Evolutionary conservation across 2,797 vertebrate species (phyloP), one percentile per base, ranked within the genome.

Genomic region (Kryptopterus vitreolus): DNA sequence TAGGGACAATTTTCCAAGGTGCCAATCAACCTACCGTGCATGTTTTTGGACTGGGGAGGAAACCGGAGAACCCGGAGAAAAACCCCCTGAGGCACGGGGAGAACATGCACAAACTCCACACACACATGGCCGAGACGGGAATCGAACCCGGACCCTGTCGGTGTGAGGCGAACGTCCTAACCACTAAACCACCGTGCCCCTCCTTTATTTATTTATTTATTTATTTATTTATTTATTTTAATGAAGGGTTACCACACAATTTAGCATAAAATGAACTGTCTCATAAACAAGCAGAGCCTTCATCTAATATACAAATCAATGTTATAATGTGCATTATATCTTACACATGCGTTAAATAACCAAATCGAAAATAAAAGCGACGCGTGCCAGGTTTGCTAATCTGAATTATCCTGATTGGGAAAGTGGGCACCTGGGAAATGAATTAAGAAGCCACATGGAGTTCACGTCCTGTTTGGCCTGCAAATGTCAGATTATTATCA

Each of bases 221-320:
- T 59, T 59, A 11, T 59, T 59, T 59, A 59, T 24, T 57, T 57
- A 57, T 57, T 57, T 57, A 57, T 35, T 52, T 74, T 76, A 66
- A 76, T 84, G 80, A 82, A 65, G 61, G 76, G 59, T 80, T 77
- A 72, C 55, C 35, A 48, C 48, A 68, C 57, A 65, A 55, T 81
- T 80, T 59, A 18, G 68, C 26, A 46, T 52, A 12, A 29, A 20
- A 26, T 48, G 18, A 46, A 2, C 2, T 68, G 43, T 70, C 15
- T 70, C 46, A 29, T 20, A 20, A 29, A 12, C 46, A 69, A 69
- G 43, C 43, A 20, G 46, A 55, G 7, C 29, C 35, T 72, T 38
- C 5, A 5, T 31, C 29, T 72, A n/a, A 33, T 55, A 33, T 55
- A 55, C 18, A 33, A 53, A 71, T 20, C n/a, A 13, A 15, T 55